Evolutionary conservation across 2,797 vertebrate genomes (phyloP), one percentile per base, ranked within the genome.

Genomic region (Pterois miles): DNA sequence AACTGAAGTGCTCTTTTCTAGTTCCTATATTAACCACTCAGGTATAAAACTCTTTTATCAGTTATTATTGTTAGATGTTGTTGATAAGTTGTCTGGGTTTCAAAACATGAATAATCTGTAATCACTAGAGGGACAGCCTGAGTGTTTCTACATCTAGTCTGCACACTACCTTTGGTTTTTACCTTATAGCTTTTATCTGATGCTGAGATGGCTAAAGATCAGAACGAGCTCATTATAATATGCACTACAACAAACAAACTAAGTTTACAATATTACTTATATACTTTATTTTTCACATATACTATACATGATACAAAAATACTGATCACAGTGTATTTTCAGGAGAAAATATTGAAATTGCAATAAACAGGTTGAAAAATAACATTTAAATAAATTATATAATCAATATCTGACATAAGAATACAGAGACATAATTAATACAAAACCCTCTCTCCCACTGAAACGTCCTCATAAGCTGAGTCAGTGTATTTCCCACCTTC

Each of bases 321-420:
- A 98, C 92, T 95, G 96, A 97, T 98, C 97, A 98, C 96, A 96
- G 96, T 98, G 96, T 97, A 94, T 95, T 97, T 97, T 97, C 86
- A 90, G 92, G 71, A 85, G 96, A 87, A 95, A 96, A 85, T 95
- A 95, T 95, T 94, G 93, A 95, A 97, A 96, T 95, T 94, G 93
- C 94, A 96, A 96, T 95, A 94, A 95, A 97, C 95, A 96, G 93
- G 93, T 94, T 96, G 95, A 90, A 96, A 98, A 95, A 96, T 96
- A 90, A 76, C 95, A 96, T 95, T 98, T 97, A 97, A 46, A 99
- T 99, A 99, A 99, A 99, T 99, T 99, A 99, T 97, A 98, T 97
- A 97, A 95, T 97, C 96, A 96, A 96, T 96, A 96, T 96, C 95
- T 96, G 96, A 90, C 93, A 94, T 93, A 93, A 90, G 91, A 96